These are phyloP conservation scores for Carollia perspicillata DNA, from an alignment of 2,113 vertebrate species.

Conservation along the genomic window DNA sequence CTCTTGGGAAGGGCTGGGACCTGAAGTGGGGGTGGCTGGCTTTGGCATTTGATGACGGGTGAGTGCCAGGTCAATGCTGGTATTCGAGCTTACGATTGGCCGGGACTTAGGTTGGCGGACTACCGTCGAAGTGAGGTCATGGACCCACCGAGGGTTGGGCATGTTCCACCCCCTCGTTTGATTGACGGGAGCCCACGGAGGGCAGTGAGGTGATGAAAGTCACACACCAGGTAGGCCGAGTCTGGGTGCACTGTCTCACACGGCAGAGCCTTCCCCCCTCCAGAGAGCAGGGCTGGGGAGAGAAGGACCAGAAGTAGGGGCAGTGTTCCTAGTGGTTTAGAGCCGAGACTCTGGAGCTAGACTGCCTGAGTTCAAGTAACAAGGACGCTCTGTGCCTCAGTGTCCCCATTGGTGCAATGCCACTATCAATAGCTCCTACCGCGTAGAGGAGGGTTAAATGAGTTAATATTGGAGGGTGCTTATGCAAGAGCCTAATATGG, in stretches of 20 bases:
- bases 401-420: neutral
- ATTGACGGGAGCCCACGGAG: neutral
- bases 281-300: neutral
- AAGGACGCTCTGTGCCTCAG: neutral
- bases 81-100: neutral
- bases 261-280: neutral
- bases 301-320: neutral
- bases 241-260: neutral
- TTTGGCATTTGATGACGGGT: neutral
- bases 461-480: neutral
- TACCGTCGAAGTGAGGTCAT: conserved; percentile 4
- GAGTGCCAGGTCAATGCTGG: neutral
- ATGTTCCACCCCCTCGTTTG: neutral
- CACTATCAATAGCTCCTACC: fast-evolving
- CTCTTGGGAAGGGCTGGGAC: neutral
- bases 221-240: neutral
- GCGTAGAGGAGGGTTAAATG: neutral
- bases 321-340: neutral
- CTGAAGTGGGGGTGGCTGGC: neutral
- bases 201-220: neutral
- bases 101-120: neutral
- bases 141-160: neutral
- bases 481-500: neutral
- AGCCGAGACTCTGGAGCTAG: neutral
- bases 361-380: neutral